phyloP scores from a whole-genome alignment of 2,113 vertebrate species.

The Carollia perspicillata region DNA sequence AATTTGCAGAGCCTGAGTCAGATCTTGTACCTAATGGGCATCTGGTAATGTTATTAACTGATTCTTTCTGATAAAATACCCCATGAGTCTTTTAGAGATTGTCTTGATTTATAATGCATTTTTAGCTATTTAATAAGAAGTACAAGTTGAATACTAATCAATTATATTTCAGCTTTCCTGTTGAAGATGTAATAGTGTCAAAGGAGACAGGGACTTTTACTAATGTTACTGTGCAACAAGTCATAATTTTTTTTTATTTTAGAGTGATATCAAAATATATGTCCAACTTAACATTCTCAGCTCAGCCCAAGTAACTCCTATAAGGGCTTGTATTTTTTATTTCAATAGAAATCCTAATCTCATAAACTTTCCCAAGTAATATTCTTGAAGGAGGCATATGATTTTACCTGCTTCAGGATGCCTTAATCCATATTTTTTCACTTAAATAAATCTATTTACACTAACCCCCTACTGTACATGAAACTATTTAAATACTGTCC shows the following conservation, averaged over 20 bases:
- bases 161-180: not conserved
- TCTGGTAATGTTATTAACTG: not conserved
- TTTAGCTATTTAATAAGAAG: not conserved
- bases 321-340: not conserved
- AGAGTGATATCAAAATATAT: constrained; percentile 30
- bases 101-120: not conserved
- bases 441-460: not conserved
- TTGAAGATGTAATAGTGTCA: not conserved
- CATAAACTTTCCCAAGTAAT: not conserved
- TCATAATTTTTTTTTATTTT: constrained; percentile 14
- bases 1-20: not conserved
- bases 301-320: not conserved
- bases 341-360: not conserved
- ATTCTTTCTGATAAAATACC: not conserved
- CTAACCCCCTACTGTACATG: not conserved
- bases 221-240: not conserved
- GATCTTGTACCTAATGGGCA: not conserved
- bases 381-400: not conserved
- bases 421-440: not conserved
- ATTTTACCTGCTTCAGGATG: constrained; percentile 17
- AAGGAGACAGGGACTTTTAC: not conserved
- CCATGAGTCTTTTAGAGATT: not conserved
- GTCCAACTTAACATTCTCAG: not conserved
- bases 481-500: not conserved
- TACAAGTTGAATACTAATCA: not conserved